Evolutionary conservation across 2,113 vertebrate genomes (phyloP).

Genomic region (Ammodytes dubius): DNA sequence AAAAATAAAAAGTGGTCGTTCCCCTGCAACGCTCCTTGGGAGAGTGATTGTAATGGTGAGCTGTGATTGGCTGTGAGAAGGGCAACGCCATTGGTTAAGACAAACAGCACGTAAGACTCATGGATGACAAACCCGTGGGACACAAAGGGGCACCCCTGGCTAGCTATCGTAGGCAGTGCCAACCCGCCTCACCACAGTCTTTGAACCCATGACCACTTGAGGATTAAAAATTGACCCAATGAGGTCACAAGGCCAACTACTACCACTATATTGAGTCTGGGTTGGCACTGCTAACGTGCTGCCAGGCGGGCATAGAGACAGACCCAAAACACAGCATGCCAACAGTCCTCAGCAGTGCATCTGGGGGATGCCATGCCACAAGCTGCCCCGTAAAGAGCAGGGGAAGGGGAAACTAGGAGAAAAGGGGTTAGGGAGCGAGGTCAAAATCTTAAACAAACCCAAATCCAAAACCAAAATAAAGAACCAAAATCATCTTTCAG

Average conservation of each 20-base stretch:
- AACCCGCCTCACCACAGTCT: slow-evolving; percentile 58
- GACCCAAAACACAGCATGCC: slow-evolving; percentile 85
- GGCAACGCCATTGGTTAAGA: slow-evolving; percentile 82
- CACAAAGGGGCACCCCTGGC: slow-evolving; percentile 75
- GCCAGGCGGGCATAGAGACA: slow-evolving; percentile 77
- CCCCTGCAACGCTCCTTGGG: slow-evolving; percentile 70
- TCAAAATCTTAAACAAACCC: slow-evolving; percentile 61
- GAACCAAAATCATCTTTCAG: slow-evolving; percentile 57
- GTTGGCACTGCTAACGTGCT: slow-evolving; percentile 79
- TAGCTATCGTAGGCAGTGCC: slow-evolving; percentile 70
- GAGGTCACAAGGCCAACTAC: slow-evolving; percentile 42
- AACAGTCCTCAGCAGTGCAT: slow-evolving; percentile 83
- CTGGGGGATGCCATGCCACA: slow-evolving; percentile 85
- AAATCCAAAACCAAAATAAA: slow-evolving; percentile 63
- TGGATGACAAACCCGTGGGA: slow-evolving; percentile 81
- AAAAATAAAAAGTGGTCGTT: slow-evolving; percentile 44
- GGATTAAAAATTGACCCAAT: slow-evolving; percentile 49
- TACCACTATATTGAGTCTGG: slow-evolving; percentile 57
- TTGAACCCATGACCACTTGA: slow-evolving; percentile 41
- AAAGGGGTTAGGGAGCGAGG: slow-evolving; percentile 55
- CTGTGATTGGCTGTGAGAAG: slow-evolving; percentile 83
- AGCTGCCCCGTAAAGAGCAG: slow-evolving; percentile 69
- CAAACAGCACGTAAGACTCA: slow-evolving; percentile 82
- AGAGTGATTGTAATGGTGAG: slow-evolving; percentile 75
- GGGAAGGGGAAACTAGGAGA: slow-evolving; percentile 43